Conservation (phyloP, 2,797 vertebrate genomes). For the Tinamus major region DNA sequence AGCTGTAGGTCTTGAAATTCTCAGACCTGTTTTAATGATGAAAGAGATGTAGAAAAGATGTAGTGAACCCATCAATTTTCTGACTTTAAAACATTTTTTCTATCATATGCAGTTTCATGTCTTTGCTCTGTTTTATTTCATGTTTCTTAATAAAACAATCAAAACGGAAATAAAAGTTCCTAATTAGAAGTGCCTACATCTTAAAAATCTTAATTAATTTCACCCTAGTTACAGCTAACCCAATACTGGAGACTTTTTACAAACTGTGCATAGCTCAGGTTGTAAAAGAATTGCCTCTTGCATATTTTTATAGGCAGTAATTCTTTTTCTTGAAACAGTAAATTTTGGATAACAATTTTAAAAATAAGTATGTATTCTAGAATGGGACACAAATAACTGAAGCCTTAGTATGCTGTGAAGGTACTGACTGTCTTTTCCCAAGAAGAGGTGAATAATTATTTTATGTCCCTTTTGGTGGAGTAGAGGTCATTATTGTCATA, state of each 20-base stretch:
- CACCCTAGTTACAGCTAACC: constrained; percentile 31
- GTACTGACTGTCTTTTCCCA: neutral
- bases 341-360: neutral
- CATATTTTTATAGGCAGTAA: neutral
- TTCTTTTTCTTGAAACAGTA: neutral
- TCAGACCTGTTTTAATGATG: neutral
- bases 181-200: neutral
- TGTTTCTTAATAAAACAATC: neutral
- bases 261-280: neutral
- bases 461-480: constrained; percentile 7
- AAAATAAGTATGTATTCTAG: neutral
- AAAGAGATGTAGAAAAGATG: neutral
- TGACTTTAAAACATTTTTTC: neutral
- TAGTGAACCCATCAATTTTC: neutral
- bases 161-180: neutral
- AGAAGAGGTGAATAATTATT: neutral
- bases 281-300: neutral
- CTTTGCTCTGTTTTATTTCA: neutral
- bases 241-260: neutral
- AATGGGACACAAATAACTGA: neutral
- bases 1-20: neutral
- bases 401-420: neutral
- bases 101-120: neutral
- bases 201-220: constrained; percentile 60
- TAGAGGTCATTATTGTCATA: neutral